These are phyloP conservation scores for Argyrosomus japonicus DNA, from an alignment of 2,113 vertebrate species.

Conservation along the genomic window DNA sequence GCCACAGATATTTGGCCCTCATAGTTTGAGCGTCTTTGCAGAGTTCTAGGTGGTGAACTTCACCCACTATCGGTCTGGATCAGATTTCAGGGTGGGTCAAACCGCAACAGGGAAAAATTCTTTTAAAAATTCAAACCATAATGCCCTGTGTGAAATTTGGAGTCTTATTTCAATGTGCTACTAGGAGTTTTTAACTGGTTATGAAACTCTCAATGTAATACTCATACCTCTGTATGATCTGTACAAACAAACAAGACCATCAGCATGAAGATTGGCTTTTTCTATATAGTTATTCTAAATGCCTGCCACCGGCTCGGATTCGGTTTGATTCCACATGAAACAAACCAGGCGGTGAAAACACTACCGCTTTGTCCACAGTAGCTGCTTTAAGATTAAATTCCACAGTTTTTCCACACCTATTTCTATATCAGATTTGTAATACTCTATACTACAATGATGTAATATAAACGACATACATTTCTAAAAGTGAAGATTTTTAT, in stretches of 20 bases:
- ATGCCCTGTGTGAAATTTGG: background rate
- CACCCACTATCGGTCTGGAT: slow-evolving; percentile 30
- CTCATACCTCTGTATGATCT: too few species aligned
- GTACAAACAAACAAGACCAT: too few species aligned
- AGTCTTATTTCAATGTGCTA: background rate
- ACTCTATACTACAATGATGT: background rate
- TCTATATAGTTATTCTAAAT: too few species aligned
- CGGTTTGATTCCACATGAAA: too few species aligned
- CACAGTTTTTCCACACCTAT: background rate
- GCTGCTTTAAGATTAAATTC: background rate
- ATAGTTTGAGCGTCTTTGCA: slow-evolving; percentile 24
- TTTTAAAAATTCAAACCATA: slow-evolving; percentile 27
- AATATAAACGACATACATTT: background rate
- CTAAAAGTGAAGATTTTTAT: background rate
- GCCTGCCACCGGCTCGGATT: too few species aligned
- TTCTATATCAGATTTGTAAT: background rate
- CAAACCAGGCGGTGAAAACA: too few species aligned
- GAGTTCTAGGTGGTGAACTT: slow-evolving; percentile 25
- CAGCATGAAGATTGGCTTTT: too few species aligned
- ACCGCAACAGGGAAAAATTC: slow-evolving; percentile 9
- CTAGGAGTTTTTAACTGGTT: too few species aligned
- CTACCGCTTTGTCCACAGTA: too few species aligned
- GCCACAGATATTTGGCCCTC: slow-evolving; percentile 67
- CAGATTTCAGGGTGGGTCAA: slow-evolving; percentile 26
- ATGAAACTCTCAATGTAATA: too few species aligned